A percentile compares a stretch with the other conserved stretches of the same genome.
These are phyloP conservation scores for Erebia ligea DNA, from an alignment of 2,888 invertebrate species.

Conservation along the genomic window DNA sequence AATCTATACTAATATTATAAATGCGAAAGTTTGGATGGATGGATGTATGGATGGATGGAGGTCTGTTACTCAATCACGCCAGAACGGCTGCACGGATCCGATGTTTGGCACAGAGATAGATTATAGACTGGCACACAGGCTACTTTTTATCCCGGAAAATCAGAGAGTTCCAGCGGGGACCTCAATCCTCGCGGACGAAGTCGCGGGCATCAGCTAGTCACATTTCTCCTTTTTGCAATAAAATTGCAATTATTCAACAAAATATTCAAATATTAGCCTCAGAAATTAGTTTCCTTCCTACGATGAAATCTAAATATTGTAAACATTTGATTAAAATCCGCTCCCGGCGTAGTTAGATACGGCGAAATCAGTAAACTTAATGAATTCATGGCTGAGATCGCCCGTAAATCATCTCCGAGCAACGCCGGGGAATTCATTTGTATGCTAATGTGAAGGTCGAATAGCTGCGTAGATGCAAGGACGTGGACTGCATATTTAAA, in stretches of 20 bases:
- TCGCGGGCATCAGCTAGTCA: too few species aligned
- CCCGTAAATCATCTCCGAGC: conserved; percentile 36
- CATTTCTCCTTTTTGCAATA: too few species aligned
- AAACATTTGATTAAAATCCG: conserved; percentile 24
- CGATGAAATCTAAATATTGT: conserved; percentile 12
- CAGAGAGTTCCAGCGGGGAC: too few species aligned
- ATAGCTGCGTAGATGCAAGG: conserved; percentile 40
- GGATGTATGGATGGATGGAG: too few species aligned
- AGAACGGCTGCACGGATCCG: too few species aligned
- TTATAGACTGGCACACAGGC: too few species aligned
- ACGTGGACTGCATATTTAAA: conserved; percentile 41
- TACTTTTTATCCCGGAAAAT: too few species aligned
- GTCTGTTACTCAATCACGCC: too few species aligned
- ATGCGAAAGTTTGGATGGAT: too few species aligned
- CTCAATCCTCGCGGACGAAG: too few species aligned
- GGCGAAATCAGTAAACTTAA: conserved; percentile 28
- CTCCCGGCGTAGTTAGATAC: conserved; percentile 21
- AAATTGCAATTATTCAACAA: not conserved
- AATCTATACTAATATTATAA: too few species aligned
- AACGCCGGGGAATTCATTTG: conserved; percentile 45
- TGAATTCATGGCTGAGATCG: conserved; percentile 34
- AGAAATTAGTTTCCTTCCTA: conserved; percentile 17
- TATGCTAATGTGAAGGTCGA: conserved; percentile 46
- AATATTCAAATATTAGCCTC: not conserved
- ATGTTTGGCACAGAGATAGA: too few species aligned